Conservation (phyloP, 1,140 invertebrate species). For the Bradynema listronoti region DNA sequence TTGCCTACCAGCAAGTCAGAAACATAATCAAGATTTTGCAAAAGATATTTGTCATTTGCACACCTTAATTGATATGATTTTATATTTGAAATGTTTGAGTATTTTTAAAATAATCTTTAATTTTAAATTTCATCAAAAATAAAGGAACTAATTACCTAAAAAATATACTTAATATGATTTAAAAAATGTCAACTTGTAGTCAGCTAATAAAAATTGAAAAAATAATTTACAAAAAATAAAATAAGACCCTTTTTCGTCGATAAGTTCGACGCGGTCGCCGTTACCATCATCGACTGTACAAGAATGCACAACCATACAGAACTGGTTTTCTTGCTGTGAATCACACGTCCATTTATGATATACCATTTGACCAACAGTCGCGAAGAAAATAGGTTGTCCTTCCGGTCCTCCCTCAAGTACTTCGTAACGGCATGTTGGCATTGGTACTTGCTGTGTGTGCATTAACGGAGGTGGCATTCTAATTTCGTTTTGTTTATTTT, state of each 20-base stretch:
- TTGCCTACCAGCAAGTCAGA: slow-evolving; percentile 55
- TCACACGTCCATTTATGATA: slow-evolving; percentile 58
- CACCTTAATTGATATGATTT: slow-evolving; percentile 50
- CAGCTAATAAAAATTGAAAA: no score
- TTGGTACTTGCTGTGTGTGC: slow-evolving; percentile 54
- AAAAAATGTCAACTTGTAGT: no score
- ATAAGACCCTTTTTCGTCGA: slow-evolving; percentile 54
- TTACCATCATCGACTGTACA: slow-evolving; percentile 55
- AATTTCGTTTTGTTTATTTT: not conserved
- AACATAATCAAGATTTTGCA: slow-evolving; percentile 53
- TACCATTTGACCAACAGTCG: slow-evolving; percentile 56
- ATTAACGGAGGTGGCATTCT: slow-evolving; percentile 40
- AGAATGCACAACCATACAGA: slow-evolving; percentile 53
- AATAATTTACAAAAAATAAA: no score
- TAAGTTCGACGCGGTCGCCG: slow-evolving; percentile 49
- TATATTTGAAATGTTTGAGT: no score
- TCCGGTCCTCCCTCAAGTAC: slow-evolving; percentile 49
- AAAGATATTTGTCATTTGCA: slow-evolving; percentile 52
- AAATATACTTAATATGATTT: no score
- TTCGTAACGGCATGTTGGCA: slow-evolving; percentile 55
- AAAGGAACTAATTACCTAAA: no score
- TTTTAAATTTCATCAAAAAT: no score
- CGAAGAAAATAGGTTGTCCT: slow-evolving; percentile 54
- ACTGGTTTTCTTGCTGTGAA: slow-evolving; percentile 47
- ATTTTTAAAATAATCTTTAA: slow-evolving; percentile 1